Conservation (phyloP, 2,113 vertebrate genomes). For the Ranitomeya imitator region DNA sequence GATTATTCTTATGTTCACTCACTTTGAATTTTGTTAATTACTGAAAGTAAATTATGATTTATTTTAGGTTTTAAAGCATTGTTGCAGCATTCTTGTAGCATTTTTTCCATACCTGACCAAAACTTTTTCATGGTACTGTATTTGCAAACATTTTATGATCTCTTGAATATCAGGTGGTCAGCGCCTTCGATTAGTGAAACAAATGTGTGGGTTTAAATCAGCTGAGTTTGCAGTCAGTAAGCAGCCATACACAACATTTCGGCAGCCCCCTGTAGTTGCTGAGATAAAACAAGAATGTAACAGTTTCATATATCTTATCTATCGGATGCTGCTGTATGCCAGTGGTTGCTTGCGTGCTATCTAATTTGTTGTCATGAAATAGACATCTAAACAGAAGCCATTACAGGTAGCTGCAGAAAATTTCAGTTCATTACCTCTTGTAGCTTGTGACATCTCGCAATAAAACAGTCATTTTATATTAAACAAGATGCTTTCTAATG, state of each 20-base stretch:
- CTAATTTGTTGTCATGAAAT: slow-evolving; percentile 6
- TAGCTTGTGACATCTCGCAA: neutral
- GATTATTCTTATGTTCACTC: no score
- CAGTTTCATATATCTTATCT: neutral
- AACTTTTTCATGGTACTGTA: no score
- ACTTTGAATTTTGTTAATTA: no score
- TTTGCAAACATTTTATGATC: neutral
- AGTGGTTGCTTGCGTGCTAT: neutral
- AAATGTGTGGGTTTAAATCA: neutral
- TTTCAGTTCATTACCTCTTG: neutral
- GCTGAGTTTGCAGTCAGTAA: neutral
- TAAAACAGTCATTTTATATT: neutral
- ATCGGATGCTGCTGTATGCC: neutral
- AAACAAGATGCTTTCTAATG: neutral
- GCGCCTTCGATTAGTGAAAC: neutral
- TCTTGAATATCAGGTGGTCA: neutral
- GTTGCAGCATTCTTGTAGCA: no score
- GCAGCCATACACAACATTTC: neutral
- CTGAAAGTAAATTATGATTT: no score
- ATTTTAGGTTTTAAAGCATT: no score
- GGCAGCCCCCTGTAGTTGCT: neutral
- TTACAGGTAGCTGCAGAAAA: neutral
- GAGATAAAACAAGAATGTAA: neutral
- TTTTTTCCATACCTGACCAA: no score
- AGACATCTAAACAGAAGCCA: slow-evolving; percentile 12